Evolutionary conservation across 2,797 vertebrate species (phyloP).

Genomic region (Notolepis coatsorum): DNA sequence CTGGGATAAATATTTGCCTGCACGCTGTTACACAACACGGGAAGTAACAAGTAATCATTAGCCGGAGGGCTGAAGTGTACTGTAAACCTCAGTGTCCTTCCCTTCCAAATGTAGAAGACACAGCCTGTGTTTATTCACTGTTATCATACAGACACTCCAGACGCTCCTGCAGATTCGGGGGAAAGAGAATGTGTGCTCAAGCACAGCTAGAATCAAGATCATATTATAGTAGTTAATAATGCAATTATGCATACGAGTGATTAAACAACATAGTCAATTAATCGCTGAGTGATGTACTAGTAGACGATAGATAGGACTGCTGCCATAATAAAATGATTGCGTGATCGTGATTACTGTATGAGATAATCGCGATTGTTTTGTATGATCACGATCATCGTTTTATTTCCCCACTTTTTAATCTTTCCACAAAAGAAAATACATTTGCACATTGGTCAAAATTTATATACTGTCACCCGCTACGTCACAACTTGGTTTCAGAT

Average conservation of each 20-base stretch:
- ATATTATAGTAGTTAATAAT: not conserved
- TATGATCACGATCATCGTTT: too few relatives aligned
- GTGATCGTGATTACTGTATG: too few relatives aligned
- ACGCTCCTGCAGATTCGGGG: not conserved
- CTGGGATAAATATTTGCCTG: constrained; percentile 60
- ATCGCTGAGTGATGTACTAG: too few relatives aligned
- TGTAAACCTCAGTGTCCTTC: constrained; percentile 42
- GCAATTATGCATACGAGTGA: not conserved
- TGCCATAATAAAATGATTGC: too few relatives aligned
- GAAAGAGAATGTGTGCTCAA: not conserved
- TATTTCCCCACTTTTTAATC: too few relatives aligned
- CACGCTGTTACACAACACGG: constrained; percentile 43
- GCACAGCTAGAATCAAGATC: not conserved
- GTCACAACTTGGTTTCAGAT: too few relatives aligned
- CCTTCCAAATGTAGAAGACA: constrained; percentile 21
- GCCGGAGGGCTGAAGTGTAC: constrained; percentile 21
- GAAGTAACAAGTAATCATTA: constrained; percentile 54
- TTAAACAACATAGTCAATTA: too few relatives aligned
- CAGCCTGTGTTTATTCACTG: constrained; percentile 8
- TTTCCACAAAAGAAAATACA: too few relatives aligned
- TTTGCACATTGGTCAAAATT: too few relatives aligned
- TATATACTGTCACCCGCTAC: too few relatives aligned
- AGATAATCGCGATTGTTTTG: too few relatives aligned
- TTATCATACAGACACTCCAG: not conserved
- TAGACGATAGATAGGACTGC: too few relatives aligned